These are phyloP conservation scores for Elegia similella DNA, from an alignment of 2,888 invertebrate genomes.

Conservation along the genomic window DNA sequence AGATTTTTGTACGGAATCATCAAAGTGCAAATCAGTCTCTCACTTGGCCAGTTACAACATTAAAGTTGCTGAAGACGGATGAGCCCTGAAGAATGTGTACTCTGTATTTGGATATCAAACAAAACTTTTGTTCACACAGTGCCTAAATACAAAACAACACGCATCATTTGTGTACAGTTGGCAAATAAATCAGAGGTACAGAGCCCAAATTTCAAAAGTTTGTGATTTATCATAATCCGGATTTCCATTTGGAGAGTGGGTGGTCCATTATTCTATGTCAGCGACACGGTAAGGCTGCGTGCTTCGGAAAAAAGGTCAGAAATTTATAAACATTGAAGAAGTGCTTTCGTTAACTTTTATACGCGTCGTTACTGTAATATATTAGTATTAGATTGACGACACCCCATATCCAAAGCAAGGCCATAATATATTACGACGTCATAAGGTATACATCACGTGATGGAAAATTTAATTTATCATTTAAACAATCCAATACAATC, in stretches of 20 bases:
- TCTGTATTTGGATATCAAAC: background rate
- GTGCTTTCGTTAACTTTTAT: constrained; percentile 1
- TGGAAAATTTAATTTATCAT: too few species aligned
- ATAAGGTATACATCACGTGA: too few species aligned
- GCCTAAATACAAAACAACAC: constrained; percentile 41
- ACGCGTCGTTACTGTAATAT: background rate
- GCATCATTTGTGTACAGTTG: constrained; percentile 60
- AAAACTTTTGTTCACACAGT: background rate
- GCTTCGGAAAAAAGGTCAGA: constrained; percentile 52
- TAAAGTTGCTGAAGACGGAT: too few species aligned
- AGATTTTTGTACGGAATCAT: too few species aligned
- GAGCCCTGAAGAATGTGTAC: too few species aligned
- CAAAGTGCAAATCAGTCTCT: too few species aligned
- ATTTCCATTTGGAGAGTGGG: constrained; percentile 75
- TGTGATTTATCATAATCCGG: constrained; percentile 79
- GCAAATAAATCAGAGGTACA: constrained; percentile 70
- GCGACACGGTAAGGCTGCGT: constrained; percentile 72
- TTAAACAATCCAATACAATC: too few species aligned
- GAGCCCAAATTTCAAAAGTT: constrained; percentile 76
- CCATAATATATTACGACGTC: too few species aligned
- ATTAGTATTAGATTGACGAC: background rate
- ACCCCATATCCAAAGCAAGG: too few species aligned
- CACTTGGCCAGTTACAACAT: too few species aligned
- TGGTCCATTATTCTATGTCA: constrained; percentile 78
- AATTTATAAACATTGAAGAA: constrained; percentile 38